A percentile compares a stretch with the other conserved stretches of the same genome.
These are phyloP conservation scores for Acipenser transmontanus DNA, from an alignment of 2,797 vertebrate species.

Conservation along the genomic window DNA sequence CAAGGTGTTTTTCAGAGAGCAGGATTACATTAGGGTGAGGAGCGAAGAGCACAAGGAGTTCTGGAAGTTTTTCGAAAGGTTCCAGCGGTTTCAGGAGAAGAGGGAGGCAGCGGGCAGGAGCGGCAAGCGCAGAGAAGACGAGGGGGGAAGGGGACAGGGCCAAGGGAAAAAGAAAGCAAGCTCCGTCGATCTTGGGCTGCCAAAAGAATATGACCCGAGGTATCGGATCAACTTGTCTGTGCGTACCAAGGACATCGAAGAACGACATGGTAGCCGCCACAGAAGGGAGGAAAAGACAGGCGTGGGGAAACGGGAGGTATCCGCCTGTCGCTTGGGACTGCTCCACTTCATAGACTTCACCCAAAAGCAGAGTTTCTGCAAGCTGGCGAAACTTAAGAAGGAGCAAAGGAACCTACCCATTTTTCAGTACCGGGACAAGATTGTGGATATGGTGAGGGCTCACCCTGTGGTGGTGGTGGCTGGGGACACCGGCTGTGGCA, in stretches of 20 bases:
- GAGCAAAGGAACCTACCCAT: conserved; percentile 79
- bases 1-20: conserved; percentile 60
- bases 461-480: conserved; percentile 81
- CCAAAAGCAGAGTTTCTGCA: conserved; percentile 73
- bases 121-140: conserved; percentile 16
- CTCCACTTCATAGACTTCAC: conserved; percentile 77
- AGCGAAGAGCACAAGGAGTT: conserved; percentile 67
- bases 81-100: conserved; percentile 67
- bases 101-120: conserved; percentile 22
- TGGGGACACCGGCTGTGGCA: conserved; percentile 89
- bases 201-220: conserved; percentile 63
- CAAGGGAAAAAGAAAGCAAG: neutral
- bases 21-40: conserved; percentile 54
- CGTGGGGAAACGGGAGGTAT: conserved; percentile 29
- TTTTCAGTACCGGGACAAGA: conserved; percentile 55
- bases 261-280: conserved; percentile 27
- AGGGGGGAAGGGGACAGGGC: neutral
- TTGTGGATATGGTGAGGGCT: conserved; percentile 57
- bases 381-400: conserved; percentile 62
- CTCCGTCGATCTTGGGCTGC: conserved; percentile 53
- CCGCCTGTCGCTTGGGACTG: conserved; percentile 56
- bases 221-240: conserved; percentile 73
- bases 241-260: conserved; percentile 48
- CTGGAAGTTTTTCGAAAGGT: conserved; percentile 81
- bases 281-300: neutral